phyloP scores from a whole-genome alignment of 92 coral and sea anemone species.

The Epizoanthus ramosus region DNA sequence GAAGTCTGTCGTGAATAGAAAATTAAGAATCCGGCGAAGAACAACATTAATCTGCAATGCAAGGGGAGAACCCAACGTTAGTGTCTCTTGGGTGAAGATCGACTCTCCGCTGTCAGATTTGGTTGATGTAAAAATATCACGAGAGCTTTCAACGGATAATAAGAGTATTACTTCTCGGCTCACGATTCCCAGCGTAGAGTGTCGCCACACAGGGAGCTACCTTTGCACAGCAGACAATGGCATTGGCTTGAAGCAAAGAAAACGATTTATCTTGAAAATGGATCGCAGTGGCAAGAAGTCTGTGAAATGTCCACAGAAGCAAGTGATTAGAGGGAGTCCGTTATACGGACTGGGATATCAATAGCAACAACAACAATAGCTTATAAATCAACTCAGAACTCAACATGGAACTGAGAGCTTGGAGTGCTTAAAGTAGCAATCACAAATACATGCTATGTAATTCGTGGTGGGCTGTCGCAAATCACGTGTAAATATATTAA shows the following conservation, averaged over 20 bases:
- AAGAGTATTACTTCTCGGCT: slow-evolving; percentile 7
- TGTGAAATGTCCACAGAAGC: slow-evolving; percentile 4
- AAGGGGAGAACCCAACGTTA: slow-evolving; percentile 10
- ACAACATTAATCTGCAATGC: slow-evolving; percentile 16
- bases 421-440: too few relatives aligned
- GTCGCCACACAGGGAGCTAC: slow-evolving; percentile 16
- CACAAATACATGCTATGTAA: too few relatives aligned
- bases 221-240: slow-evolving; percentile 27
- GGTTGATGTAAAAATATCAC: slow-evolving; percentile 4
- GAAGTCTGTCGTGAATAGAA: slow-evolving; percentile 6
- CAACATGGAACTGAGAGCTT: too few relatives aligned
- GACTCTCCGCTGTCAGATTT: not conserved
- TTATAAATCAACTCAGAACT: too few relatives aligned
- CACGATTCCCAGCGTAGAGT: not conserved
- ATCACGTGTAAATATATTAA: too few relatives aligned
- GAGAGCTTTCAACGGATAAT: not conserved
- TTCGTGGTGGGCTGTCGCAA: too few relatives aligned
- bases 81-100: not conserved
- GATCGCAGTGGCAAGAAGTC: slow-evolving; percentile 20
- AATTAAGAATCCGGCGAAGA: not conserved
- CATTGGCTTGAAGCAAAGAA: slow-evolving; percentile 22
- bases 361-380: too few relatives aligned
- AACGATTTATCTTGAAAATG: slow-evolving; percentile 5
- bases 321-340: too few relatives aligned
- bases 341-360: too few relatives aligned